Conservation (phyloP, 2,113 vertebrate species). For the Hypomesus transpacificus region DNA sequence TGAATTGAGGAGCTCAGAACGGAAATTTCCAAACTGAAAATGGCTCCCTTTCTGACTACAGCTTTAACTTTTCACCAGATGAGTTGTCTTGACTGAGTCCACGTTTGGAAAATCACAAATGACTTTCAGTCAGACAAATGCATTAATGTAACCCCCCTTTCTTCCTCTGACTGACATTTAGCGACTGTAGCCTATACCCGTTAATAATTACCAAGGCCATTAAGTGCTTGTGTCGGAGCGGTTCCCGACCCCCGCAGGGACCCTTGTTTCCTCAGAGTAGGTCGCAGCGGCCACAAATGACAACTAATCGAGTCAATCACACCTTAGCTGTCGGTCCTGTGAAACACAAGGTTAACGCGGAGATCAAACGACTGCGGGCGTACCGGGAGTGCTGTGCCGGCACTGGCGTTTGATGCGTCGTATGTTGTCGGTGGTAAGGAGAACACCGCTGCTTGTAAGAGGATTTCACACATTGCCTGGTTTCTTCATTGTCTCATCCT, state of each 20-base stretch:
- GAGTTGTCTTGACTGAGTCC: constrained; percentile 34
- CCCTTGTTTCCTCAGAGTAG: constrained; percentile 47
- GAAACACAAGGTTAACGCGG: constrained; percentile 63
- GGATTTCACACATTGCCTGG: constrained; percentile 27
- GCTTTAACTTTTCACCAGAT: constrained; percentile 22
- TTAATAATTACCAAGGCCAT: constrained; percentile 54
- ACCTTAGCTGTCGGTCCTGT: constrained; percentile 49
- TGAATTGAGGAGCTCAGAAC: constrained; percentile 49
- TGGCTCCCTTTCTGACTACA: constrained; percentile 50
- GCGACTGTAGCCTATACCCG: constrained; percentile 17
- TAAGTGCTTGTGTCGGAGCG: constrained; percentile 59
- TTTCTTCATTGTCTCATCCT: constrained; percentile 58
- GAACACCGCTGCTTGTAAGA: constrained; percentile 37
- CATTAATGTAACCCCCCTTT: constrained; percentile 38
- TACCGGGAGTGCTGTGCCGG: constrained; percentile 3
- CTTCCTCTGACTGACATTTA: constrained; percentile 59
- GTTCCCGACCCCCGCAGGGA: constrained; percentile 50
- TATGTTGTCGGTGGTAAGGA: constrained; percentile 27
- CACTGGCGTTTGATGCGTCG: constrained; percentile 39
- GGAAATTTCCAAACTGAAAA: constrained; percentile 66
- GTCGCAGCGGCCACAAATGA: constrained; percentile 52
- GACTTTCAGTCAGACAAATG: constrained; percentile 9
- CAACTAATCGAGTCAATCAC: constrained; percentile 61
- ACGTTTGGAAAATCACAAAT: constrained; percentile 28
- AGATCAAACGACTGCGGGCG: neutral